These are phyloP conservation scores for Holotrichia oblita DNA, from an alignment of 1,140 invertebrate genomes.

Conservation along the genomic window DNA sequence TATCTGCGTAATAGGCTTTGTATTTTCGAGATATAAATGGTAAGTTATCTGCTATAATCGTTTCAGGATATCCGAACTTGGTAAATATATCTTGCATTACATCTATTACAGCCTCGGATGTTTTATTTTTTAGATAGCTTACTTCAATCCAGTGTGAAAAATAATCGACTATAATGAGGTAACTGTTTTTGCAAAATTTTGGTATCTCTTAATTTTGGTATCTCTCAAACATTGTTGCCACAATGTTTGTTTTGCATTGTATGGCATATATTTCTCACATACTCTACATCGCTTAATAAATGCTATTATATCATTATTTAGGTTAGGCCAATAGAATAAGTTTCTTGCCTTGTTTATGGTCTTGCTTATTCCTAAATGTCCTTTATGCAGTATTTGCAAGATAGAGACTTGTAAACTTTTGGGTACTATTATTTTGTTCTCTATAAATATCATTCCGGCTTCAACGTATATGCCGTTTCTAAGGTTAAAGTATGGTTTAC, in stretches of 20 bases:
- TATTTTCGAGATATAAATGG: constrained; percentile 38
- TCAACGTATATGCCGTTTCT: constrained; percentile 36
- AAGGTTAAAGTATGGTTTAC: constrained; percentile 37
- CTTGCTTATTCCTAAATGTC: constrained; percentile 41
- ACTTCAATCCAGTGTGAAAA: constrained; percentile 41
- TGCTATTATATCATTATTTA: constrained; percentile 28
- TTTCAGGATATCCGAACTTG: constrained; percentile 35
- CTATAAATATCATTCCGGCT: constrained; percentile 38
- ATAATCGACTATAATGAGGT: constrained; percentile 30
- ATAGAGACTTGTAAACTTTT: constrained; percentile 2
- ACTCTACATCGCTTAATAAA: constrained; percentile 38
- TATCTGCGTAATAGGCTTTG: not conserved
- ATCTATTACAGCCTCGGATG: constrained; percentile 28
- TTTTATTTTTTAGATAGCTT: constrained; percentile 13
- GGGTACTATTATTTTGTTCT: constrained; percentile 38
- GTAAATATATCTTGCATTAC: constrained; percentile 34
- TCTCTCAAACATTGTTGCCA: constrained; percentile 3
- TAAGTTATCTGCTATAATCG: constrained; percentile 35
- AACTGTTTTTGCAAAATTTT: not conserved
- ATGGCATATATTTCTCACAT: constrained; percentile 37
- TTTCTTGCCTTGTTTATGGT: constrained; percentile 36
- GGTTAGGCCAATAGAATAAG: constrained; percentile 38
- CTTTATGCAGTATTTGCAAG: constrained; percentile 27
- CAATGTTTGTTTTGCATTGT: constrained; percentile 31
- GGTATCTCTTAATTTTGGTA: not conserved